phyloP scores from a whole-genome alignment of 2,797 vertebrate species.

The Yasuhikotakia modesta region DNA sequence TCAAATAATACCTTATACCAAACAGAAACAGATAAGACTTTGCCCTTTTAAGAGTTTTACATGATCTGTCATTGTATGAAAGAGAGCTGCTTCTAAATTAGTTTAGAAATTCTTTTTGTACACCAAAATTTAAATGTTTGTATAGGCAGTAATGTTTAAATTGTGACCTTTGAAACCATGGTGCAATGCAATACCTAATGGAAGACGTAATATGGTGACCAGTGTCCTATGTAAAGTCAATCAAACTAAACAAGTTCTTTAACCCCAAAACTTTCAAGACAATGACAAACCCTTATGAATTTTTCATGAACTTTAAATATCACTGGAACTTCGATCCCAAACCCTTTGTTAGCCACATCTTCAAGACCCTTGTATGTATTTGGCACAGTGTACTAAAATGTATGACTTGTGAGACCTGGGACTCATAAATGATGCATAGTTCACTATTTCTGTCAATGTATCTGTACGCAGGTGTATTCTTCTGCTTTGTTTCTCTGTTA shows the following conservation, averaged over 20 bases:
- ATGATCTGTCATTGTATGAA: neutral
- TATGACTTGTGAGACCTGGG: conserved; percentile 37
- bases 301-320: conserved; percentile 47
- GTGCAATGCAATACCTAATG: neutral
- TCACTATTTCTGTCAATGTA: conserved; percentile 29
- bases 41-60: neutral
- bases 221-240: neutral
- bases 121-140: neutral
- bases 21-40: neutral
- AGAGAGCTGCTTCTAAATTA: neutral
- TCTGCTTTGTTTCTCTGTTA: conserved; percentile 47
- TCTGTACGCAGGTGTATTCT: conserved; percentile 36
- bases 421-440: conserved; percentile 54
- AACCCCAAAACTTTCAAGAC: neutral
- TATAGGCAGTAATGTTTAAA: neutral
- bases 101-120: neutral
- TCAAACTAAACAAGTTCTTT: conserved; percentile 13
- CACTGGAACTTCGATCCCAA: conserved; percentile 17
- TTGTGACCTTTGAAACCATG: neutral
- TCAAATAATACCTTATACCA: too few relatives aligned
- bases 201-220: neutral
- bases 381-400: conserved; percentile 1
- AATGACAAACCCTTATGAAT: conserved; percentile 31
- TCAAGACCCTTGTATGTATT: neutral
- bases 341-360: neutral